Evolutionary conservation across 2,888 invertebrate species (phyloP).

Genomic region (Rhamphomyia laevipes): DNA sequence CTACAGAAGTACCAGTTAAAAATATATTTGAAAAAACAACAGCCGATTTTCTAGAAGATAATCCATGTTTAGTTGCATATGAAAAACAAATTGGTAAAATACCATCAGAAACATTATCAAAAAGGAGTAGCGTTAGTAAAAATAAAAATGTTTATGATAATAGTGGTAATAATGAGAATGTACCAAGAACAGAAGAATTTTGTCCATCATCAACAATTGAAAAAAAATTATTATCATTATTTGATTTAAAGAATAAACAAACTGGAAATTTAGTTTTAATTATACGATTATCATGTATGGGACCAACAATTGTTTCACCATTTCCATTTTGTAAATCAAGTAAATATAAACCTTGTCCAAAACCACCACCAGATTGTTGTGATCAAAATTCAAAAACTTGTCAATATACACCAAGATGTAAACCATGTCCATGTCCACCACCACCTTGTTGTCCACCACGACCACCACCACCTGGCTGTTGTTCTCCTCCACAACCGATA

Average conservation of each 20-base stretch:
- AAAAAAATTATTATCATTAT: slow-evolving; percentile 30
- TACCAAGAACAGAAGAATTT: slow-evolving; percentile 23
- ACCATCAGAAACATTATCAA: slow-evolving; percentile 16
- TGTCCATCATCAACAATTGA: slow-evolving; percentile 28
- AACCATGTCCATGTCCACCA: neutral
- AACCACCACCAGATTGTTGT: neutral
- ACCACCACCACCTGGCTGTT: neutral
- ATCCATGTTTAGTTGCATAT: slow-evolving; percentile 23
- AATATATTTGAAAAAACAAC: slow-evolving; percentile 30
- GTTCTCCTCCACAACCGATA: slow-evolving; percentile 2
- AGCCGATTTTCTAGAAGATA: slow-evolving; percentile 25
- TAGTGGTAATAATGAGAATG: slow-evolving; percentile 11
- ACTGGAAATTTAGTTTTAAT: slow-evolving; percentile 33
- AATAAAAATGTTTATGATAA: slow-evolving; percentile 14
- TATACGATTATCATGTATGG: slow-evolving; percentile 32
- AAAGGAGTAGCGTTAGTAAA: neutral
- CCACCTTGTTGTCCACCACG: slow-evolving; percentile 8
- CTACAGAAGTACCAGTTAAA: slow-evolving; percentile 27
- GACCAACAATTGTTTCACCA: slow-evolving; percentile 29
- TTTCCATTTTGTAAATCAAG: slow-evolving; percentile 25
- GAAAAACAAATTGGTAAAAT: slow-evolving; percentile 17
- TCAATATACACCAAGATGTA: neutral
- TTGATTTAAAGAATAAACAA: slow-evolving; percentile 26
- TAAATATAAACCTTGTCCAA: slow-evolving; percentile 15
- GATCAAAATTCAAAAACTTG: neutral